Percentiles rank a stretch among this genome's conserved stretches.
phyloP scores from a whole-genome alignment of 2,888 invertebrate genomes.

The Buathra laborator region DNA sequence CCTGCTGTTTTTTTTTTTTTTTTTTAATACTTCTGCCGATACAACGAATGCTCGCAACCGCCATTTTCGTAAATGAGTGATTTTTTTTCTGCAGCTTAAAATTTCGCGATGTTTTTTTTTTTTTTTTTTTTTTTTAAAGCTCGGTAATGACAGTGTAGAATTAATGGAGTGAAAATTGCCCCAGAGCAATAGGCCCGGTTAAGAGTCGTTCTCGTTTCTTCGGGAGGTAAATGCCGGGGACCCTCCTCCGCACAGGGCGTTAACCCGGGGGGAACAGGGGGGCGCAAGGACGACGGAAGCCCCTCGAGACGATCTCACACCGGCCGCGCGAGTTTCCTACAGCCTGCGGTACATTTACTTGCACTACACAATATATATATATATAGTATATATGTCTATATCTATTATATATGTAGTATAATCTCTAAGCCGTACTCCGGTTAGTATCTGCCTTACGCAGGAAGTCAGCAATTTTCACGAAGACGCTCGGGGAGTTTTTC shows the following conservation, averaged over 20 bases:
- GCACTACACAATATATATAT: neutral
- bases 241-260: slow-evolving; percentile 67
- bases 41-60: too few species aligned
- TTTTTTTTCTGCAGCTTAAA: too few species aligned
- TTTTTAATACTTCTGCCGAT: too few species aligned
- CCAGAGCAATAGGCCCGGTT: neutral
- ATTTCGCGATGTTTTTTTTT: too few species aligned
- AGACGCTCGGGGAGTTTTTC: slow-evolving; percentile 32
- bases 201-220: slow-evolving; percentile 2
- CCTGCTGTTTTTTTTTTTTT: too few species aligned
- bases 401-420: neutral
- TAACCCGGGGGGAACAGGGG: slow-evolving; percentile 61
- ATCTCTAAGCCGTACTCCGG: slow-evolving; percentile 20
- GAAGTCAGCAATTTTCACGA: slow-evolving; percentile 55
- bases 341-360: neutral
- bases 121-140: neutral
- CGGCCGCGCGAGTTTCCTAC: slow-evolving; percentile 54
- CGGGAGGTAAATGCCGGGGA: slow-evolving; percentile 16
- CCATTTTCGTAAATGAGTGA: too few species aligned
- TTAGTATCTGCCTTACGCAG: slow-evolving; percentile 25
- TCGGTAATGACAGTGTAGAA: neutral
- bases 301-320: slow-evolving; percentile 59
- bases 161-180: slow-evolving; percentile 14
- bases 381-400: too few species aligned
- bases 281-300: slow-evolving; percentile 69